A percentile compares a stretch with the other conserved stretches of the same genome.
phyloP scores from a whole-genome alignment of 2,888 invertebrate genomes.

The Eilema depressum region DNA sequence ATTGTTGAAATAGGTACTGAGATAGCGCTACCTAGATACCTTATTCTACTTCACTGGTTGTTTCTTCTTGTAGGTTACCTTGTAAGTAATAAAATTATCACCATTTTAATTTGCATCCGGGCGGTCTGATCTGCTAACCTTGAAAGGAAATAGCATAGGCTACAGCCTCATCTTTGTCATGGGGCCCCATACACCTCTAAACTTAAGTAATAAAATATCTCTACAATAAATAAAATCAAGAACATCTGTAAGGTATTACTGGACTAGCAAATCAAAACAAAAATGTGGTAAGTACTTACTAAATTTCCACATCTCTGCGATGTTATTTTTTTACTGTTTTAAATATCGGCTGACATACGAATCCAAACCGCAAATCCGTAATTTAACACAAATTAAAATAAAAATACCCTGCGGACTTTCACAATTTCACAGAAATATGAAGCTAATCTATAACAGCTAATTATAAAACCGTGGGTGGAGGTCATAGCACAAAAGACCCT shows the following conservation, averaged over 20 bases:
- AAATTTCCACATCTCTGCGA: background rate
- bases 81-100: no score
- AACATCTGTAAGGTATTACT: background rate
- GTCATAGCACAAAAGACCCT: background rate
- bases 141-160: background rate
- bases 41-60: no score
- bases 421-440: constrained; percentile 2
- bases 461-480: constrained; percentile 1
- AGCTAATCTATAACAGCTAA: background rate
- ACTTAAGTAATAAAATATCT: background rate
- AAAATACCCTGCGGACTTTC: background rate
- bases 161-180: background rate
- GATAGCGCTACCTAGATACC: no score
- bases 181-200: no score
- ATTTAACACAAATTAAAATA: background rate
- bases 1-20: background rate
- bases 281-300: background rate
- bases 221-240: background rate
- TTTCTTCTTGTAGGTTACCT: no score
- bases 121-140: background rate
- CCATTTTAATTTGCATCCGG: no score
- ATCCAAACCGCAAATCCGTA: background rate
- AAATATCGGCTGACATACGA: background rate
- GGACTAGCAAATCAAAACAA: background rate
- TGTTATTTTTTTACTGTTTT: background rate